Conservation (phyloP, 2,888 invertebrate species). For the Allolobophora icterica region DNA sequence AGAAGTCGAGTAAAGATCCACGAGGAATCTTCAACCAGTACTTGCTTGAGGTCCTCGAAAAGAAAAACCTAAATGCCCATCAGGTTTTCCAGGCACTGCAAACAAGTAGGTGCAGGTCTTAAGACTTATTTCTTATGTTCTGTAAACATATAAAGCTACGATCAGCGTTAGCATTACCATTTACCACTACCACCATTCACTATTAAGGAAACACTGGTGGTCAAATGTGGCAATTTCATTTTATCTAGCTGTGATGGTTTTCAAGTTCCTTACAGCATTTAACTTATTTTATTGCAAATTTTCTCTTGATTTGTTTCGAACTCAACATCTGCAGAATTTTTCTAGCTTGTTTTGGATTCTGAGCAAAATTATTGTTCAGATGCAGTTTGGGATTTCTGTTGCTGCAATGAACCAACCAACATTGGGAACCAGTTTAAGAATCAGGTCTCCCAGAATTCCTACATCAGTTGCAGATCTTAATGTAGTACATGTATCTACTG, state of each 20-base stretch:
- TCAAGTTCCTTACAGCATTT: too few species aligned
- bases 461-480: not conserved
- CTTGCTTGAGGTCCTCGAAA: slow-evolving; percentile 35
- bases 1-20: slow-evolving; percentile 1
- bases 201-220: too few species aligned
- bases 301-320: too few species aligned
- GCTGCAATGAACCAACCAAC: not conserved
- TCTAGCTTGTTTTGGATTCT: not conserved
- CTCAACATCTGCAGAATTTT: not conserved
- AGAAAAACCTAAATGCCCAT: slow-evolving; percentile 21
- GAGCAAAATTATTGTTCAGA: not conserved
- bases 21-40: slow-evolving; percentile 42
- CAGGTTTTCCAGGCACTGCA: slow-evolving; percentile 28
- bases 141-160: too few species aligned
- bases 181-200: too few species aligned
- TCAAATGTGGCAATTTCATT: too few species aligned
- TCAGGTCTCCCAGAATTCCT: not conserved
- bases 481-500: not conserved
- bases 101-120: slow-evolving; percentile 25
- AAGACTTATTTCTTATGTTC: too few species aligned
- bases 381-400: not conserved
- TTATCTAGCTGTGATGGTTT: too few species aligned
- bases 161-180: too few species aligned
- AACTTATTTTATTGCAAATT: too few species aligned
- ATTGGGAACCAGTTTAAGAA: not conserved